Conservation (phyloP, 2,888 invertebrate genomes). For the Eubasilissa splendida region DNA sequence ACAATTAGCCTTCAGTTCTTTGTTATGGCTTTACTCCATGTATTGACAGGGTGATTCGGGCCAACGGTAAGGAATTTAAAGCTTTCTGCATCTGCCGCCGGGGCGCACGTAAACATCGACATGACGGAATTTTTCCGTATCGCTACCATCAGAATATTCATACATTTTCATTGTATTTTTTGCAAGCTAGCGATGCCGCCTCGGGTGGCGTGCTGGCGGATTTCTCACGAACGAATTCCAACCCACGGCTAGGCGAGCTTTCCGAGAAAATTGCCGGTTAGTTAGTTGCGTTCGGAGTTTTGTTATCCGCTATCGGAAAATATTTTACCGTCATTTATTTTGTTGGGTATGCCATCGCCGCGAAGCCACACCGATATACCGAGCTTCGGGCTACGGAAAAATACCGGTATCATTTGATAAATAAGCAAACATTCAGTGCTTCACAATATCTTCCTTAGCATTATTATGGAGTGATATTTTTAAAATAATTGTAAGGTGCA, state of each 20-base stretch:
- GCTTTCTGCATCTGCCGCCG: neutral
- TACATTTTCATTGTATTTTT: slow-evolving; percentile 19
- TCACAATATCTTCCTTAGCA: no score
- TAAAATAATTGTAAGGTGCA: no score
- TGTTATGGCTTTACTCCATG: neutral
- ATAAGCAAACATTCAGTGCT: no score
- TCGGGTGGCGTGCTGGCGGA: slow-evolving; percentile 25
- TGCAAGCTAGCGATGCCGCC: slow-evolving; percentile 2
- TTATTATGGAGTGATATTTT: no score
- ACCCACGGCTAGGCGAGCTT: slow-evolving; percentile 29
- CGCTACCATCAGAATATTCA: neutral
- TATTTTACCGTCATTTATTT: slow-evolving; percentile 15
- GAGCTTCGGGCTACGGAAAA: neutral
- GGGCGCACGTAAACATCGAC: neutral
- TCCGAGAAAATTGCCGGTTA: slow-evolving; percentile 42
- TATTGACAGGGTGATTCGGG: neutral
- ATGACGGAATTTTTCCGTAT: neutral
- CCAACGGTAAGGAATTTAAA: slow-evolving; percentile 15
- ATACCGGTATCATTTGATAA: neutral
- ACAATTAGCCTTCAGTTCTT: neutral
- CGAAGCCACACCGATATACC: neutral
- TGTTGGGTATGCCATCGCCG: neutral
- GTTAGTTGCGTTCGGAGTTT: slow-evolving; percentile 19
- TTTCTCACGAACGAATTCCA: slow-evolving; percentile 38
- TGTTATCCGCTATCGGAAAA: slow-evolving; percentile 24